Conservation (phyloP, 1,140 invertebrate genomes). For the Drosophila ananassae region DNA sequence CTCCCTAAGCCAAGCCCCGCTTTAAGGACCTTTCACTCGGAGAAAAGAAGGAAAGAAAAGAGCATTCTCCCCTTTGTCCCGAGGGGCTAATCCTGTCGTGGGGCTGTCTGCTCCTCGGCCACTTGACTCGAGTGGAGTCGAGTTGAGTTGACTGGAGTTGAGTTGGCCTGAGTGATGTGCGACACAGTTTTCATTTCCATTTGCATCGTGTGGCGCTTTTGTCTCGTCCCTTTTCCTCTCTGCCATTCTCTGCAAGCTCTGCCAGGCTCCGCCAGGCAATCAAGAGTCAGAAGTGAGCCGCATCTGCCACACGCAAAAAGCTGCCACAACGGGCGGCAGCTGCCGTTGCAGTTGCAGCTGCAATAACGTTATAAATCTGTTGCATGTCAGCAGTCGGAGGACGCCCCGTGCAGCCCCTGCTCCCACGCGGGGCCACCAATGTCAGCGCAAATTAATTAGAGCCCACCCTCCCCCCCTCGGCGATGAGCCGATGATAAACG, state of each 20-base stretch:
- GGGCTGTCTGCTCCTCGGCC: slow-evolving; percentile 30
- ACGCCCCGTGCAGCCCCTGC: not conserved
- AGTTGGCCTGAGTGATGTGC: slow-evolving; percentile 50
- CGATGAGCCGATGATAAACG: slow-evolving; percentile 17
- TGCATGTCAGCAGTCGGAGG: slow-evolving; percentile 53
- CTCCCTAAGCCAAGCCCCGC: slow-evolving; percentile 17
- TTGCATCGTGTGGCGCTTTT: slow-evolving; percentile 40
- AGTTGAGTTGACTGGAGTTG: slow-evolving; percentile 32
- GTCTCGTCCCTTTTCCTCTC: slow-evolving; percentile 5
- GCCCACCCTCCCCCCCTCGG: slow-evolving; percentile 3
- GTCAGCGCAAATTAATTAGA: slow-evolving; percentile 62
- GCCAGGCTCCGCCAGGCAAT: slow-evolving; percentile 26
- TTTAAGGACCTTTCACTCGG: slow-evolving; percentile 16
- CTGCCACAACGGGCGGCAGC: slow-evolving; percentile 38
- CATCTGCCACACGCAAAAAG: slow-evolving; percentile 29
- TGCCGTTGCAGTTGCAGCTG: slow-evolving; percentile 9
- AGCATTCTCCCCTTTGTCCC: not conserved
- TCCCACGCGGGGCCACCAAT: slow-evolving; percentile 14
- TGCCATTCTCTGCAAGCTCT: not conserved
- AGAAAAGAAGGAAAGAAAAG: not conserved
- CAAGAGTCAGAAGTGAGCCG: slow-evolving; percentile 39
- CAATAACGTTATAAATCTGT: slow-evolving; percentile 67
- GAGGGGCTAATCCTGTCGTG: slow-evolving; percentile 36
- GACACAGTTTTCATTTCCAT: slow-evolving; percentile 54
- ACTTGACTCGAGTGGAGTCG: slow-evolving; percentile 33